phyloP scores from a whole-genome alignment of 2,797 vertebrate species.

The Bryconaethiops microstoma region DNA sequence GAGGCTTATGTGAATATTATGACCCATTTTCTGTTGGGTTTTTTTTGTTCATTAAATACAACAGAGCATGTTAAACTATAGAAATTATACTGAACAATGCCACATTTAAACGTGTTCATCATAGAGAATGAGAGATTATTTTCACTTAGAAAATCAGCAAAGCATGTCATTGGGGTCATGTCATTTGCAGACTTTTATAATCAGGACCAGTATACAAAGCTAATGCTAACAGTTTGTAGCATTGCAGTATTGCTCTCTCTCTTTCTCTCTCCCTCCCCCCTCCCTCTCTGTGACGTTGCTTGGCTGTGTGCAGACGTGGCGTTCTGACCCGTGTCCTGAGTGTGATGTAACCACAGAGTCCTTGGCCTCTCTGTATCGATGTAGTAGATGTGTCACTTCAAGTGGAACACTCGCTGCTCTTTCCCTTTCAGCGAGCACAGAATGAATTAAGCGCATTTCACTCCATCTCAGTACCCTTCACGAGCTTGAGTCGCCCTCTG shows the following conservation, averaged over 20 bases:
- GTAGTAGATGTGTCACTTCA: neutral
- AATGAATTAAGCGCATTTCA: neutral
- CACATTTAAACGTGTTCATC: too few species aligned
- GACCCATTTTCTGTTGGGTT: too few species aligned
- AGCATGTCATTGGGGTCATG: too few species aligned
- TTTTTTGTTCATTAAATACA: too few species aligned
- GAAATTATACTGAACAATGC: too few species aligned
- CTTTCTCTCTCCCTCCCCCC: neutral
- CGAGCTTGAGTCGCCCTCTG: neutral
- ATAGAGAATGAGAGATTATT: too few species aligned
- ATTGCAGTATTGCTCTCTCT: neutral
- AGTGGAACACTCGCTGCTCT: neutral
- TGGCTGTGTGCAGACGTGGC: conserved; percentile 31
- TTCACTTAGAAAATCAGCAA: too few species aligned
- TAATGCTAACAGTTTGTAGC: neutral
- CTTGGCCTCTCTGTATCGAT: conserved; percentile 9
- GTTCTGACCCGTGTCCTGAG: conserved; percentile 27
- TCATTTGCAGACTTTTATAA: neutral
- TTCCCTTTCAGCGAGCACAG: neutral
- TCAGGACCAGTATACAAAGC: neutral
- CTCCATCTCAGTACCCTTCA: neutral
- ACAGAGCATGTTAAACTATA: too few species aligned
- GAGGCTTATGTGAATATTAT: too few species aligned
- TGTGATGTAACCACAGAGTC: conserved; percentile 32
- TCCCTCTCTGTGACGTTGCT: neutral